These are phyloP conservation scores for Phrynocephalus guinanensis DNA, from an alignment of 2,797 vertebrate species.

Conservation along the genomic window DNA sequence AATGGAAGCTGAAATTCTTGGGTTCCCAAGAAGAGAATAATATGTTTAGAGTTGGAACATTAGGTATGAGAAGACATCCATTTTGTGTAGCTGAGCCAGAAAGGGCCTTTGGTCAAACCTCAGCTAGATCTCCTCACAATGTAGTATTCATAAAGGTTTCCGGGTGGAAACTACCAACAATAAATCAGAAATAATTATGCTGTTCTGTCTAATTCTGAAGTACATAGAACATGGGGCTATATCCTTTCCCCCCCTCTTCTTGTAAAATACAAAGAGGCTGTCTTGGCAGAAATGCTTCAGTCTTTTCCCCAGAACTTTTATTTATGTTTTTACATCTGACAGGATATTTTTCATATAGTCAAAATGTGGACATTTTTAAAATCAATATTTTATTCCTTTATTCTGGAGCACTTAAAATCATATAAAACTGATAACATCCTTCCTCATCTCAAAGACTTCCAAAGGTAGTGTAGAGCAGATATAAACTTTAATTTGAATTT, in stretches of 20 bases:
- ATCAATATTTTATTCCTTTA: background rate
- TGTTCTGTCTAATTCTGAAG: background rate
- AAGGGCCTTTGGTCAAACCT: conserved; percentile 37
- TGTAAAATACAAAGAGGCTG: conserved; percentile 42
- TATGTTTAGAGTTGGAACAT: background rate
- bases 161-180: conserved; percentile 42
- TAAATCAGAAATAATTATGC: conserved; percentile 29
- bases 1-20: background rate
- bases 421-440: background rate
- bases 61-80: conserved; percentile 13
- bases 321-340: background rate
- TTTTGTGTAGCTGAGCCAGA: conserved; percentile 22
- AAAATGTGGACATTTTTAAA: background rate
- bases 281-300: conserved; percentile 19
- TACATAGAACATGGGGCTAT: background rate
- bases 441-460: background rate
- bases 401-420: conserved; percentile 8
- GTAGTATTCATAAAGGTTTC: conserved; percentile 44
- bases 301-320: background rate
- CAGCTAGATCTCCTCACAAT: conserved; percentile 50
- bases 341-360: background rate
- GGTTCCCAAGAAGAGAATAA: background rate
- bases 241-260: conserved; percentile 4
- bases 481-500: background rate
- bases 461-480: background rate